These are phyloP conservation scores for Perca flavescens DNA, from an alignment of 2,113 vertebrate species.

Conservation along the genomic window DNA sequence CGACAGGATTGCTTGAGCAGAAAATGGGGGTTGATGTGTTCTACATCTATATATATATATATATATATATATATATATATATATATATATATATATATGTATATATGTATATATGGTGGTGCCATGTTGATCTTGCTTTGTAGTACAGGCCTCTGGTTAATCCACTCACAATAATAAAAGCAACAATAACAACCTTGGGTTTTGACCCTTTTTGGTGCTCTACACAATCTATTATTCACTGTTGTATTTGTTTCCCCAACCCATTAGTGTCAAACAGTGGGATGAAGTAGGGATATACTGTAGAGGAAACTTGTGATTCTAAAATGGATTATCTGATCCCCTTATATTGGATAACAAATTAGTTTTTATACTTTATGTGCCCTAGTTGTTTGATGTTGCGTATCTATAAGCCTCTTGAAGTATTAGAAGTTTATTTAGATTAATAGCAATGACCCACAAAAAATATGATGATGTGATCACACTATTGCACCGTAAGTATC, in stretches of 20 bases:
- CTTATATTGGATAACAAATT: constrained; percentile 26
- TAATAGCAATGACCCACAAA: constrained; percentile 24
- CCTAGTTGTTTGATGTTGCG: constrained; percentile 53
- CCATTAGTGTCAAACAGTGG: constrained; percentile 59
- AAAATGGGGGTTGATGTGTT: constrained; percentile 46
- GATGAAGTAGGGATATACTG: constrained; percentile 42
- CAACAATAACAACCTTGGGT: constrained; percentile 51
- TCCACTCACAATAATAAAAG: constrained; percentile 32
- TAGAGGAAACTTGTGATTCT: constrained; percentile 43
- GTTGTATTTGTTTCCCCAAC: constrained; percentile 10
- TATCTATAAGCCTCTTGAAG: constrained; percentile 37
- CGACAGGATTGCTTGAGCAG: constrained; percentile 19
- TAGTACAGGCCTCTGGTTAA: constrained; percentile 24
- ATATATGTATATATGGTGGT: constrained; percentile 13
- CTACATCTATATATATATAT: background rate
- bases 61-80: no score
- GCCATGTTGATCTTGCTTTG: no score
- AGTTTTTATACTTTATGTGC: constrained; percentile 40
- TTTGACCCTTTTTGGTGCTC: constrained; percentile 40
- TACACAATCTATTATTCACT: constrained; percentile 43
- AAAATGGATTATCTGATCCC: constrained; percentile 40
- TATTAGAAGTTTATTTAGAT: constrained; percentile 17
- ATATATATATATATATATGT: no score
- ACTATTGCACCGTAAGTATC: no score
- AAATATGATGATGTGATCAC: constrained; percentile 1